Conservation (phyloP, 2,888 invertebrate genomes). For the Parnassius orleans region DNA sequence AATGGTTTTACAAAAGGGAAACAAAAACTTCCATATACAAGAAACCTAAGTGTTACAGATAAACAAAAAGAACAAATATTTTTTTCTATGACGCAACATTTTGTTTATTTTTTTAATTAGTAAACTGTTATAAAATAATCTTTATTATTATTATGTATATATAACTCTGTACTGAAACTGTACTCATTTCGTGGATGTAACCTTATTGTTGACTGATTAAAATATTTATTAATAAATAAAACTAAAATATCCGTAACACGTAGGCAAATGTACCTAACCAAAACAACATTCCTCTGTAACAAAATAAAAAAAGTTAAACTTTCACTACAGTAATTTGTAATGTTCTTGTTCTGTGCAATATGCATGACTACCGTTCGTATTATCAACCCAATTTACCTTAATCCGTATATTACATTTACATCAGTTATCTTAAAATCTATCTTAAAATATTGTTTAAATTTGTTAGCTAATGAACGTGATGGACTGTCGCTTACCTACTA, state of each 20-base stretch:
- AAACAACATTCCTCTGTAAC: constrained; percentile 16
- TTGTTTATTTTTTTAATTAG: constrained; percentile 15
- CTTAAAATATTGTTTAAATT: constrained; percentile 38
- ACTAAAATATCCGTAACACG: constrained; percentile 26
- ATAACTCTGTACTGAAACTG: constrained; percentile 23
- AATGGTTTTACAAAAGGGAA: neutral
- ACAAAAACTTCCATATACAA: constrained; percentile 8
- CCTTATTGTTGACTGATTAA: constrained; percentile 13
- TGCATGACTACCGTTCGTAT: constrained; percentile 4
- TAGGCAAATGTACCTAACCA: constrained; percentile 24
- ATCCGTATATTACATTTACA: constrained; percentile 29
- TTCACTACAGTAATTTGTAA: constrained; percentile 15
- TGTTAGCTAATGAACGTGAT: constrained; percentile 56
- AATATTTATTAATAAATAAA: constrained; percentile 13
- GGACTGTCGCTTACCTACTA: constrained; percentile 50
- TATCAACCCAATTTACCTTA: constrained; percentile 21
- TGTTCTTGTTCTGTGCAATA: constrained; percentile 14
- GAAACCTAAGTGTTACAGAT: constrained; percentile 27
- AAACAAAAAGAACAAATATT: constrained; percentile 14
- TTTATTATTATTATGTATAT: constrained; percentile 15
- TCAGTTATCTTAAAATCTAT: constrained; percentile 36
- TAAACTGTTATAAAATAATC: constrained; percentile 15
- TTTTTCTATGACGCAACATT: constrained; percentile 6
- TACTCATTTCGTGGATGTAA: constrained; percentile 18
- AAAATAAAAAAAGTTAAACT: constrained; percentile 18